Conservation (phyloP, 2,113 vertebrate species). For the Notiomystis cincta region DNA sequence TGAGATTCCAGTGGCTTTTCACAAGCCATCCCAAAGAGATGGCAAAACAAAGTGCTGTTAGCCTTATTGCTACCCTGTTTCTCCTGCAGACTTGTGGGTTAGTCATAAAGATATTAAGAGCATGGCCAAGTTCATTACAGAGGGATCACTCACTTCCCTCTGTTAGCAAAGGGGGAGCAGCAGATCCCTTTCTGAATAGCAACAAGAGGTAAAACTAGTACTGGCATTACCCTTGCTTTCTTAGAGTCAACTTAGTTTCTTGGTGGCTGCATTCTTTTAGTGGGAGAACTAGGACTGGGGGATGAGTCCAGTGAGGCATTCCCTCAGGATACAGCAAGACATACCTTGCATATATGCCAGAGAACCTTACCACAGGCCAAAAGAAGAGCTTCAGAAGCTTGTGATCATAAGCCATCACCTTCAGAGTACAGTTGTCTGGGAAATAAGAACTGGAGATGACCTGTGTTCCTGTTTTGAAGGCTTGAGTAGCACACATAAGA, state of each 20-base stretch:
- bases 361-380: neutral
- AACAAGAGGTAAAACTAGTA: neutral
- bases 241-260: neutral
- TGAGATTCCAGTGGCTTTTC: neutral
- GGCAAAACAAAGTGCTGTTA: neutral
- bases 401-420: neutral
- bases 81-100: neutral
- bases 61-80: neutral
- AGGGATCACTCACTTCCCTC: neutral
- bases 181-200: neutral
- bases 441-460: neutral
- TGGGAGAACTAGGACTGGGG: neutral
- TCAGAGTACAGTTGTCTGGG: neutral
- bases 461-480: neutral
- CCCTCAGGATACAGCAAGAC: neutral
- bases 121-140: neutral
- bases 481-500: neutral
- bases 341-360: neutral
- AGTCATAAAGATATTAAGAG: neutral
- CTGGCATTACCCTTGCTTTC: neutral
- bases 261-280: neutral
- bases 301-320: neutral
- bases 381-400: neutral
- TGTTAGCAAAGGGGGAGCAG: neutral
- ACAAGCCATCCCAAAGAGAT: fast-evolving